Percentiles rank a stretch among this genome's conserved stretches.
These are phyloP conservation scores for Hirtodrosophila cameraria DNA, from an alignment of 2,888 invertebrate species.

Conservation along the genomic window DNA sequence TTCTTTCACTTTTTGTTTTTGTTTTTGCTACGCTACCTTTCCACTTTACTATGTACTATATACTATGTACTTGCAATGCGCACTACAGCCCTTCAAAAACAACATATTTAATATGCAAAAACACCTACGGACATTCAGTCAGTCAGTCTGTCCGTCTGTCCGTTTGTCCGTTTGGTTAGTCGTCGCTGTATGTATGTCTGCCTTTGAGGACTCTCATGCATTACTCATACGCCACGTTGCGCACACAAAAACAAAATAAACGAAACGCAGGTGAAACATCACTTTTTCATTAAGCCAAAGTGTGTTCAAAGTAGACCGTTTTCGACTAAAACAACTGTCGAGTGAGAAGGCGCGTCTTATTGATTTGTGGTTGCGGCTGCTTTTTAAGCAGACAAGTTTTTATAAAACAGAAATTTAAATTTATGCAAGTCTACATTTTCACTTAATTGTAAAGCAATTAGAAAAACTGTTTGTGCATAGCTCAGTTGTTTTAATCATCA, in stretches of 20 bases:
- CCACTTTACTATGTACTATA: constrained; percentile 30
- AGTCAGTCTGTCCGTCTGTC: constrained; percentile 12
- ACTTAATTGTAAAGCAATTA: no score
- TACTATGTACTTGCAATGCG: constrained; percentile 36
- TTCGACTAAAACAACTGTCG: constrained; percentile 4
- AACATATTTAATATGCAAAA: constrained; percentile 57
- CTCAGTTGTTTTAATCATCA: no score
- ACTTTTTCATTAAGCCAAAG: constrained; percentile 33
- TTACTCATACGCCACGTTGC: constrained; percentile 53
- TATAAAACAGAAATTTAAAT: no score
- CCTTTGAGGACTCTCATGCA: constrained; percentile 24
- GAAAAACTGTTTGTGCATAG: no score
- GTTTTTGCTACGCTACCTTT: constrained; percentile 2
- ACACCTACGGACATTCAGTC: constrained; percentile 21
- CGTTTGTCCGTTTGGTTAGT: background rate
- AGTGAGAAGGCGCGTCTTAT: constrained; percentile 25
- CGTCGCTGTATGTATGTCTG: background rate
- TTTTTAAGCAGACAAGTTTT: background rate
- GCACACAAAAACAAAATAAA: constrained; percentile 7
- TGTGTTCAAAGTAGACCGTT: constrained; percentile 4
- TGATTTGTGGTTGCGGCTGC: constrained; percentile 12
- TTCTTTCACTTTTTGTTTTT: no score
- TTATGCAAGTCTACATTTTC: no score
- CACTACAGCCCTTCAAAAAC: constrained; percentile 19
- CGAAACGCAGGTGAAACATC: constrained; percentile 17